phyloP scores from a whole-genome alignment of 2,797 vertebrate genomes.

The Tokudaia tokunoshimensis region DNA sequence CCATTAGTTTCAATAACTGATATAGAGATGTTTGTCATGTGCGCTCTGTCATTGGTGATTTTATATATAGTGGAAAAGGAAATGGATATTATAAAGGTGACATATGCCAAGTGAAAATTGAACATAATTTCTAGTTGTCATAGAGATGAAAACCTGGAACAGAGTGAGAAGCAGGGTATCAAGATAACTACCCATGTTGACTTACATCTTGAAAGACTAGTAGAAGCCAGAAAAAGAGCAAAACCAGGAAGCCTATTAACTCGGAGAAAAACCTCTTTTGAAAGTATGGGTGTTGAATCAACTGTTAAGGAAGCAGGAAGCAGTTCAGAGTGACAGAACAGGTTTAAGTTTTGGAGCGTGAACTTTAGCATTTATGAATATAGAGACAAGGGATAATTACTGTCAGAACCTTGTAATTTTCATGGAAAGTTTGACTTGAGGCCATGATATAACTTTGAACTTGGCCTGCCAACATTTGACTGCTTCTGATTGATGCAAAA shows the following conservation, averaged over 20 bases:
- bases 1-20: neutral
- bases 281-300: neutral
- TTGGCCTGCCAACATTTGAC: neutral
- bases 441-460: neutral
- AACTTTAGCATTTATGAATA: neutral
- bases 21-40: neutral
- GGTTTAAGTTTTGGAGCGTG: neutral
- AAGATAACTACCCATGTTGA: neutral
- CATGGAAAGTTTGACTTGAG: neutral
- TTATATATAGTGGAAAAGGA: neutral
- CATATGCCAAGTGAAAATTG: neutral
- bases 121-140: neutral
- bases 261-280: neutral
- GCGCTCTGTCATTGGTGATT: neutral
- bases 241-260: neutral
- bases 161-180: neutral
- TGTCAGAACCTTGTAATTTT: no score
- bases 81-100: neutral
- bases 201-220: neutral
- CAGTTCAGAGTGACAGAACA: neutral
- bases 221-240: neutral
- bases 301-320: neutral
- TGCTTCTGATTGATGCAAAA: neutral
- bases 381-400: accelerated
- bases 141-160: neutral